phyloP scores from a whole-genome alignment of 2,888 invertebrate genomes.

The Teinopalpus imperialis region DNA sequence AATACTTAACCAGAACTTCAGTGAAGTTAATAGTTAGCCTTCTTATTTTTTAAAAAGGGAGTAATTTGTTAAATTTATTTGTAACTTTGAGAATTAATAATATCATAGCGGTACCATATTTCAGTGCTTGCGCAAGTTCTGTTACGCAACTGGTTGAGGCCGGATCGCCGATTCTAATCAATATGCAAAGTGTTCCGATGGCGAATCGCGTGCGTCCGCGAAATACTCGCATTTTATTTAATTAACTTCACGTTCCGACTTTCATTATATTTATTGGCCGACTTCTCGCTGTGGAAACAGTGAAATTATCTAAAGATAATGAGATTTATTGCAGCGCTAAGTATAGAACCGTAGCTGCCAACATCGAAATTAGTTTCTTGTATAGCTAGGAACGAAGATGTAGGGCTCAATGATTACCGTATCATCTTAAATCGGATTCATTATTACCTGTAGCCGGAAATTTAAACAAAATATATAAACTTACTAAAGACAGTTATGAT shows the following conservation, averaged over 20 bases:
- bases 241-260: constrained; percentile 41
- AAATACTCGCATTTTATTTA: constrained; percentile 44
- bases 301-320: constrained; percentile 27
- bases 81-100: no score
- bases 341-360: constrained; percentile 17
- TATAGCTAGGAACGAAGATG: neutral
- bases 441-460: neutral
- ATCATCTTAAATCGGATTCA: neutral
- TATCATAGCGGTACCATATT: no score
- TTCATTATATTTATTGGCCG: constrained; percentile 34
- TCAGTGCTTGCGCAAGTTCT: constrained; percentile 33
- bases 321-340: constrained; percentile 26
- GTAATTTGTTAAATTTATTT: no score
- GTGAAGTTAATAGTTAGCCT: no score
- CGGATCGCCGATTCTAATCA: constrained; percentile 54
- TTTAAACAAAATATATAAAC: neutral
- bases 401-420: neutral
- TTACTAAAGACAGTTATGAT: constrained; percentile 3
- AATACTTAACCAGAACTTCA: no score
- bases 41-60: no score
- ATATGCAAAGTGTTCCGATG: constrained; percentile 54
- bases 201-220: constrained; percentile 40
- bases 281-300: constrained; percentile 21
- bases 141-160: constrained; percentile 31
- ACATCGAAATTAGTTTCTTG: constrained; percentile 20